A percentile compares a stretch with the other conserved stretches of the same genome.
Evolutionary conservation across 1,140 invertebrate genomes (phyloP).

Genomic region (Maniola jurtina): DNA sequence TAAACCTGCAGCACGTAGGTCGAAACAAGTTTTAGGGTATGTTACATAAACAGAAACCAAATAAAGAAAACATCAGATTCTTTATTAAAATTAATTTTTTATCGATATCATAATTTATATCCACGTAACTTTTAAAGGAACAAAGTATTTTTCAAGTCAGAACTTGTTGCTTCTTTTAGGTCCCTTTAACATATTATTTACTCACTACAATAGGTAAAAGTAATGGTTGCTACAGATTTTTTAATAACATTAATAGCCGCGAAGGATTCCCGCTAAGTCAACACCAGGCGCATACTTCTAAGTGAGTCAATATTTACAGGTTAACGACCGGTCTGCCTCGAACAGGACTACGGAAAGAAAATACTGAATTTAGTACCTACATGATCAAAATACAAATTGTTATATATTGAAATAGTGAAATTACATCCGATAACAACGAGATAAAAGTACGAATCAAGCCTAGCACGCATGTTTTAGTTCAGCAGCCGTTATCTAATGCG

Average conservation of each 20-base stretch:
- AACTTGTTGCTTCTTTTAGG: too few species aligned
- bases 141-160: too few species aligned
- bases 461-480: conserved; percentile 54
- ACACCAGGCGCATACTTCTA: conserved; percentile 27
- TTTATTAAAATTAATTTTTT: too few species aligned
- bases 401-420: conserved; percentile 4
- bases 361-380: not conserved
- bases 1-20: conserved; percentile 40
- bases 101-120: too few species aligned
- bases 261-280: conserved; percentile 8
- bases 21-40: conserved; percentile 21
- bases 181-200: too few species aligned
- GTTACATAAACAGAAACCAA: conserved; percentile 15
- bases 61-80: too few species aligned
- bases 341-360: conserved; percentile 7
- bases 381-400: conserved; percentile 4
- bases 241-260: not conserved
- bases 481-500: conserved; percentile 60
- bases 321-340: conserved; percentile 38
- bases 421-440: conserved; percentile 44
- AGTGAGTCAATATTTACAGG: conserved; percentile 66
- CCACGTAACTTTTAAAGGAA: too few species aligned
- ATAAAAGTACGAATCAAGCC: conserved; percentile 58
- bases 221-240: too few species aligned
- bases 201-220: too few species aligned